Percentiles rank a stretch among this genome's conserved stretches.
phyloP scores from a whole-genome alignment of 2,113 vertebrate genomes.

The Monopterus albus region DNA sequence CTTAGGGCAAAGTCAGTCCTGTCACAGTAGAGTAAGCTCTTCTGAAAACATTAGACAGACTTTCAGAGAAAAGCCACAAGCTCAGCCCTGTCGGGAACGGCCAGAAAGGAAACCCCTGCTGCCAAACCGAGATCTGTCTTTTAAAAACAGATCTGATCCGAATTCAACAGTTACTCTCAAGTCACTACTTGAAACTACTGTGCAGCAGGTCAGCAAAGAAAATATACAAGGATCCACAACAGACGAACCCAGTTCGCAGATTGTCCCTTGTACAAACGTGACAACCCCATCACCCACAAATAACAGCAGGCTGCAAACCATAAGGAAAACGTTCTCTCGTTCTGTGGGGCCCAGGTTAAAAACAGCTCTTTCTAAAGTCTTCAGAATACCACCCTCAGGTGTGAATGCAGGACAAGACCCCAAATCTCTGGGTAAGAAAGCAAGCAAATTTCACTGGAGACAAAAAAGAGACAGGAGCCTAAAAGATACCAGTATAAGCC shows the following conservation, averaged over 20 bases:
- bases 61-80: slow-evolving; percentile 38
- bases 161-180: slow-evolving; percentile 33
- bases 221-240: slow-evolving; percentile 44
- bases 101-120: slow-evolving; percentile 71
- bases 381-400: slow-evolving; percentile 73
- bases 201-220: slow-evolving; percentile 49
- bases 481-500: slow-evolving; percentile 57
- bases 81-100: slow-evolving; percentile 33
- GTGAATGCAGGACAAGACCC: slow-evolving; percentile 58
- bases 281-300: slow-evolving; percentile 31
- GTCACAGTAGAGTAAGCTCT: slow-evolving; percentile 33
- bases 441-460: slow-evolving; percentile 59
- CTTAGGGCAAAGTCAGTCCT: slow-evolving; percentile 56
- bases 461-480: slow-evolving; percentile 57
- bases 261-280: slow-evolving; percentile 18
- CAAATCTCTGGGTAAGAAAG: slow-evolving; percentile 65
- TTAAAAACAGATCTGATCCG: slow-evolving; percentile 61
- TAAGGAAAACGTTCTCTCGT: slow-evolving; percentile 64
- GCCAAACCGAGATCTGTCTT: slow-evolving; percentile 69
- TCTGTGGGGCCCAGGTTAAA: slow-evolving; percentile 75
- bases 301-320: slow-evolving; percentile 57
- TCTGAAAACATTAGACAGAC: slow-evolving; percentile 62
- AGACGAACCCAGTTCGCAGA: slow-evolving; percentile 39
- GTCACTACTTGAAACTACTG: slow-evolving; percentile 38
- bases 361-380: slow-evolving; percentile 65